phyloP scores from a whole-genome alignment of 1,140 invertebrate genomes.

The Lepidurus couesii region DNA sequence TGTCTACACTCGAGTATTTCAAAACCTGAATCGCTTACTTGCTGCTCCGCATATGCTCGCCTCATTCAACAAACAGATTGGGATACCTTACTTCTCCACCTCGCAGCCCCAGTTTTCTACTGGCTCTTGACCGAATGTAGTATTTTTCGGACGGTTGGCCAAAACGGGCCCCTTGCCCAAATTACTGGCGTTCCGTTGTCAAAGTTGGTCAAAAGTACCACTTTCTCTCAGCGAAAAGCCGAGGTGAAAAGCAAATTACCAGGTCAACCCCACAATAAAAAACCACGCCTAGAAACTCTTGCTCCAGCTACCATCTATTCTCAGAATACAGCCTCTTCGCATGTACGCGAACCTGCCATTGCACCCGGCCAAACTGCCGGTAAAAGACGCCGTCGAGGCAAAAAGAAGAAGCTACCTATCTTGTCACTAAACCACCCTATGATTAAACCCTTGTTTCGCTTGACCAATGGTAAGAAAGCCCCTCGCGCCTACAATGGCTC shows the following conservation, averaged over 20 bases:
- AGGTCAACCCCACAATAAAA: neutral
- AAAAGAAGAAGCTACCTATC: neutral
- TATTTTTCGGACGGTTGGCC: neutral
- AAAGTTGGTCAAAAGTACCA: neutral
- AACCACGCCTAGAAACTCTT: neutral
- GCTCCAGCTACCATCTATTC: neutral
- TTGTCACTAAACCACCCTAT: neutral
- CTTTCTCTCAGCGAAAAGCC: neutral
- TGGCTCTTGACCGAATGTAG: conserved; percentile 3
- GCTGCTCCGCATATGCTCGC: neutral
- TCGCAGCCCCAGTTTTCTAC: neutral
- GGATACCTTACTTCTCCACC: neutral
- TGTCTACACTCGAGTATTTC: neutral
- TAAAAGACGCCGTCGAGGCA: neutral
- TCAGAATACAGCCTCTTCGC: neutral
- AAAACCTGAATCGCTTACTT: neutral
- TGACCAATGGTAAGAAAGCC: neutral
- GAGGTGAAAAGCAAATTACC: neutral
- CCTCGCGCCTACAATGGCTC: neutral
- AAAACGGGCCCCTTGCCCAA: neutral
- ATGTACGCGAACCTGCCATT: neutral
- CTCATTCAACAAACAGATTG: neutral
- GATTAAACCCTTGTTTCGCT: neutral
- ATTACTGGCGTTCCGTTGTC: neutral
- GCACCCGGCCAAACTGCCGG: neutral